phyloP scores from a whole-genome alignment of 1,140 invertebrate species.

The Drosophila nebulosa region DNA sequence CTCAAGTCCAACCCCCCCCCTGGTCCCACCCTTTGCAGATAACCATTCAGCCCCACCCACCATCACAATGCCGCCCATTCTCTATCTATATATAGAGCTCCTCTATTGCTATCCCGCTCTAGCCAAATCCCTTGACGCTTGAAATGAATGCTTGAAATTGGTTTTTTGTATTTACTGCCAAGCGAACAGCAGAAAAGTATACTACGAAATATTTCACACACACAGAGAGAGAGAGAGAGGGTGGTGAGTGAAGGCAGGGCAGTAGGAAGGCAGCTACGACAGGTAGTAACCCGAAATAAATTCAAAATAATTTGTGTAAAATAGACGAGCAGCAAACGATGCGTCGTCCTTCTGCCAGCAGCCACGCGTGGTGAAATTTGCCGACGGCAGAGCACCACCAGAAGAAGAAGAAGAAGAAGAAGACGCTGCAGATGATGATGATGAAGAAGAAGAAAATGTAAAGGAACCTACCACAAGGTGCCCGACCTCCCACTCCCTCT shows the following conservation, averaged over 20 bases:
- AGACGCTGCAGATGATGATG: neutral
- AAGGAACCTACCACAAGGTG: conserved; percentile 29
- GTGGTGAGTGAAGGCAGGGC: neutral
- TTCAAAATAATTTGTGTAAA: conserved; percentile 78
- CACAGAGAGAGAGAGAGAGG: conserved; percentile 3
- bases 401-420: neutral
- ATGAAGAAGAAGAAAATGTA: neutral
- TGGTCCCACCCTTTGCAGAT: neutral
- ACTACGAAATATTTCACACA: conserved; percentile 52
- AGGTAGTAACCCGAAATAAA: conserved; percentile 75
- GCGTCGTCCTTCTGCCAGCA: conserved; percentile 8
- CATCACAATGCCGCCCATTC: conserved; percentile 15
- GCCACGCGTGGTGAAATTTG: conserved; percentile 55
- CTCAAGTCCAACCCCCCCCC: neutral
- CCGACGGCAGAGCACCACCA: conserved; percentile 45
- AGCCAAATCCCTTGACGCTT: conserved; percentile 30
- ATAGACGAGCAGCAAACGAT: conserved; percentile 60
- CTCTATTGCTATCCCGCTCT: conserved; percentile 26
- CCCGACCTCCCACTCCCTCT: neutral
- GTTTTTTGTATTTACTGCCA: conserved; percentile 56
- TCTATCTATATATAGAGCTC: conserved; percentile 14
- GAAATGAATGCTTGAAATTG: conserved; percentile 74
- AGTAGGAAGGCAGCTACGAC: conserved; percentile 2
- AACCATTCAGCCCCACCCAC: too few species aligned
- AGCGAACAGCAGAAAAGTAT: conserved; percentile 59